Percentiles rank a stretch among this genome's conserved stretches.
Conservation (phyloP, 2,888 invertebrate species). For the Dendrolimus houi region DNA sequence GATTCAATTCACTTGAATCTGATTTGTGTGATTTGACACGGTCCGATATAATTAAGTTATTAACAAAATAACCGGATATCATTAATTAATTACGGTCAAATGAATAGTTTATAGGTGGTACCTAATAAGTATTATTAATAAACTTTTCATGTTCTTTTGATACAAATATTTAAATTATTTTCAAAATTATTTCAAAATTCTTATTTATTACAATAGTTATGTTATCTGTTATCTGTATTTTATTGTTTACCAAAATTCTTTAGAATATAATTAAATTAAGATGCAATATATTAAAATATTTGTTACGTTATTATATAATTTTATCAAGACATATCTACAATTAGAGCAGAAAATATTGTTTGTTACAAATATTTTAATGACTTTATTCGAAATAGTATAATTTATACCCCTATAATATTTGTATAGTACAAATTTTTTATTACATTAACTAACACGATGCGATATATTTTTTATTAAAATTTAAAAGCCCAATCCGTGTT, state of each 20-base stretch:
- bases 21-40: constrained; percentile 37
- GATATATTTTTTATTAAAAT: constrained; percentile 67
- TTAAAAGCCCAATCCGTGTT: constrained; percentile 69
- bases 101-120: neutral
- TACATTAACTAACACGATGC: constrained; percentile 56
- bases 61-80: constrained; percentile 11
- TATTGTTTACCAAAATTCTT: neutral
- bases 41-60: constrained; percentile 19
- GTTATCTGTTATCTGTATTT: neutral
- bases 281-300: neutral
- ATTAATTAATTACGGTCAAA: neutral
- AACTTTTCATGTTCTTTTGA: neutral
- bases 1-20: constrained; percentile 56
- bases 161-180: neutral
- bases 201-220: neutral
- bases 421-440: constrained; percentile 48
- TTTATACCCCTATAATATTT: constrained; percentile 33
- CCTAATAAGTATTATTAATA: neutral
- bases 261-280: neutral
- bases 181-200: neutral
- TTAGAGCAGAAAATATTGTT: constrained; percentile 3
- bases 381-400: constrained; percentile 24
- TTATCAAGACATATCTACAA: constrained; percentile 4
- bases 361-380: neutral
- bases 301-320: constrained; percentile 13